These are phyloP conservation scores for Squalus acanthias DNA, from an alignment of 2,797 vertebrate genomes.

Conservation along the genomic window DNA sequence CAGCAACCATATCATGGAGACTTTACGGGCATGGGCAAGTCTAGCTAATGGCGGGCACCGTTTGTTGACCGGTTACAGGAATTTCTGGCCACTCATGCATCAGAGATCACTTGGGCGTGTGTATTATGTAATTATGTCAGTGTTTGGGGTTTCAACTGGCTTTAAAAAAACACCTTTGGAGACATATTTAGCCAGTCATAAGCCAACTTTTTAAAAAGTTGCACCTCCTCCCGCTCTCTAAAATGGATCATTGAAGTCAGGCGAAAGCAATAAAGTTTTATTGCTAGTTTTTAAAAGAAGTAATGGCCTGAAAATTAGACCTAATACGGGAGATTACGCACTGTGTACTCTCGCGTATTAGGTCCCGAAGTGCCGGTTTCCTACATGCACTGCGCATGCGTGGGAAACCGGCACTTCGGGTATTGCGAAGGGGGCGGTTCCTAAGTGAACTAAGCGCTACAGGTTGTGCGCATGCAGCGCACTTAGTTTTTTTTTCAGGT, in stretches of 20 bases:
- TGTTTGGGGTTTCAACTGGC: not conserved
- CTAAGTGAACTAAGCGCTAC: too few species aligned
- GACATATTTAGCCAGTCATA: not conserved
- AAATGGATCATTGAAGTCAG: not conserved
- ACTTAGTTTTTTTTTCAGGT: too few species aligned
- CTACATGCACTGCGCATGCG: too few species aligned
- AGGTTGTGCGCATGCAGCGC: too few species aligned
- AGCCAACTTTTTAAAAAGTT: not conserved
- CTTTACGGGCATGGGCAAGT: not conserved
- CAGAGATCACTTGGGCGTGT: not conserved
- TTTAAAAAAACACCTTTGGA: not conserved
- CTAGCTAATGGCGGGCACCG: not conserved
- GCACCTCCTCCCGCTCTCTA: not conserved
- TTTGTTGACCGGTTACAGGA: not conserved
- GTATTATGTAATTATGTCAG: not conserved
- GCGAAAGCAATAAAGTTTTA: not conserved
- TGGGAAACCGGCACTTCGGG: too few species aligned
- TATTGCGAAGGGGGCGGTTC: too few species aligned
- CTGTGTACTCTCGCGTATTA: too few species aligned
- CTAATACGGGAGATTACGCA: too few species aligned
- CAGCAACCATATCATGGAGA: not conserved
- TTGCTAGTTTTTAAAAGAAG: not conserved
- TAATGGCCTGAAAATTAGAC: not conserved
- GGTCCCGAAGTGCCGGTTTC: too few species aligned
- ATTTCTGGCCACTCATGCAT: not conserved